These are phyloP conservation scores for Sparus aurata DNA, from an alignment of 2,797 vertebrate genomes.

Conservation along the genomic window DNA sequence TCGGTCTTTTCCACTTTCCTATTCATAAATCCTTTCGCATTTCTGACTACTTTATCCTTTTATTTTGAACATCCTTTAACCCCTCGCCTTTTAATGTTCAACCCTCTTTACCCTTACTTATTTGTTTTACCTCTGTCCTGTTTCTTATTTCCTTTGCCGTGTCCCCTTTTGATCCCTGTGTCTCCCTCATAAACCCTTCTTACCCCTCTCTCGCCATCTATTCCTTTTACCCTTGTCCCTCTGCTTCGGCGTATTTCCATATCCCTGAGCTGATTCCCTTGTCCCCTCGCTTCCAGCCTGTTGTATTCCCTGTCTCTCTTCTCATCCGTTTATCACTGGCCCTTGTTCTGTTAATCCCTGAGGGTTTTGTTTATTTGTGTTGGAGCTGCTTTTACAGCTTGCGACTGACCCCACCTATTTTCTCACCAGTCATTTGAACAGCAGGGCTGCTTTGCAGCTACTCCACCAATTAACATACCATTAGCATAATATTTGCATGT, in stretches of 20 bases:
- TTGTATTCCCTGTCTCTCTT: constrained; percentile 74
- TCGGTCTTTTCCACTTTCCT: constrained; percentile 7
- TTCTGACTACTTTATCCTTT: constrained; percentile 34
- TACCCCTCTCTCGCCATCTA: constrained; percentile 20
- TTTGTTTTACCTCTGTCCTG: constrained; percentile 59
- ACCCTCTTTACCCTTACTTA: background rate
- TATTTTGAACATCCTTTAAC: constrained; percentile 22
- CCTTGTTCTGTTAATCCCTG: constrained; percentile 85
- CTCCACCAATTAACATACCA: constrained; percentile 88
- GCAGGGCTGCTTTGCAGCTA: constrained; percentile 88
- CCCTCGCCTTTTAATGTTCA: constrained; percentile 13
- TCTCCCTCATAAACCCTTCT: constrained; percentile 53
- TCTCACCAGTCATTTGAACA: constrained; percentile 88
- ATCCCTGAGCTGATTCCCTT: constrained; percentile 66
- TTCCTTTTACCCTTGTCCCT: constrained; percentile 39
- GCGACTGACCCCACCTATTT: constrained; percentile 89
- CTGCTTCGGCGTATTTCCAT: constrained; percentile 55
- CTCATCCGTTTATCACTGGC: constrained; percentile 85
- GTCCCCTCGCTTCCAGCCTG: constrained; percentile 68
- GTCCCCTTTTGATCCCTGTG: constrained; percentile 52
- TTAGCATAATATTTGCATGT: constrained; percentile 92
- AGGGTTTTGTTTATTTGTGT: constrained; percentile 91
- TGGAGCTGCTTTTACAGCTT: constrained; percentile 89
- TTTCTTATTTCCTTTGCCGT: constrained; percentile 27
- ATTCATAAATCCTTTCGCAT: constrained; percentile 10